Conservation (phyloP, 2,888 invertebrate species). For the Odontomyia ornata region DNA sequence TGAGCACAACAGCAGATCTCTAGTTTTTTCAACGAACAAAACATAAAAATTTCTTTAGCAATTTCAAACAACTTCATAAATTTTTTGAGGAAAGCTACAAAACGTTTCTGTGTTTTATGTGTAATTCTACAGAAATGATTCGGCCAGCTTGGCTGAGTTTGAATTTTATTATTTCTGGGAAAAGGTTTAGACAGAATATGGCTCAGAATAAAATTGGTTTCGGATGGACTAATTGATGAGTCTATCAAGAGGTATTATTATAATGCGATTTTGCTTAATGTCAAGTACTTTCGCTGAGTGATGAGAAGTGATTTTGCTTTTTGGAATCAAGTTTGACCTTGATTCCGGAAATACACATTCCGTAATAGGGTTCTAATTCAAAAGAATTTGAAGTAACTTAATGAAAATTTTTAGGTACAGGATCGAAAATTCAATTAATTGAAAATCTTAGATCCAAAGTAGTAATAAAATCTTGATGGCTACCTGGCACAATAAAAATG, state of each 20-base stretch:
- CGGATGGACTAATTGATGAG: not conserved
- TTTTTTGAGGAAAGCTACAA: not conserved
- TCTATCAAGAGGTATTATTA: not conserved
- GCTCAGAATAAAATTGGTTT: not conserved
- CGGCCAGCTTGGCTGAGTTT: not conserved
- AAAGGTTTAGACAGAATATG: not conserved
- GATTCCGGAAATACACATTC: too few species aligned
- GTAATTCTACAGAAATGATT: not conserved
- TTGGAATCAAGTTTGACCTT: too few species aligned
- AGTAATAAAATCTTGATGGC: too few species aligned
- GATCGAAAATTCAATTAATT: too few species aligned
- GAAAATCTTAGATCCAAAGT: too few species aligned
- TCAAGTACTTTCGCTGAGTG: too few species aligned
- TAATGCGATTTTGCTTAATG: too few species aligned
- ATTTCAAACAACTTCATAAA: slow-evolving; percentile 18
- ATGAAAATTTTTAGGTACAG: too few species aligned
- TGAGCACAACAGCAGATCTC: not conserved
- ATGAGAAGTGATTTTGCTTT: too few species aligned
- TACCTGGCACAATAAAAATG: too few species aligned
- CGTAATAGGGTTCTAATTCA: too few species aligned
- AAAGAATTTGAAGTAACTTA: too few species aligned
- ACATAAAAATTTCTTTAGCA: slow-evolving; percentile 4
- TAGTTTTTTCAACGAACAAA: not conserved
- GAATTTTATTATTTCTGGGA: not conserved
- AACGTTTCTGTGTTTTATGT: not conserved